Evolutionary conservation across 92 coral and sea anemone species (phyloP), one percentile per base, ranked within the genome.

Genomic region (Palythoa caribaeorum): DNA sequence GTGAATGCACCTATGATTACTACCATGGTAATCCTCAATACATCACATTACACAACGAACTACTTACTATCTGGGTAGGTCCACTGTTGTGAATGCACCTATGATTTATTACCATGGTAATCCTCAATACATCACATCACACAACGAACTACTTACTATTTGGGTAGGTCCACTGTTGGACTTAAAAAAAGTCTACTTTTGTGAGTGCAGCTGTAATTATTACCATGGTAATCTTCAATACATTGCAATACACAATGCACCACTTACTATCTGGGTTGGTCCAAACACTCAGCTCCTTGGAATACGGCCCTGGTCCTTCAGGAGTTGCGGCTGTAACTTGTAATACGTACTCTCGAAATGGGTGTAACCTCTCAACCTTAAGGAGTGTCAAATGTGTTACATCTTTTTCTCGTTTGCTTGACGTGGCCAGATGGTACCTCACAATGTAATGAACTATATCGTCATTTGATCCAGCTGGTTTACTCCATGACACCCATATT

Each of bases 401-500:
- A 39, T 75, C 59, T 12, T 48, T 44, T 9, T 70, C 89, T 36
- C 63, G 51, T 66, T 63, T 80, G 40, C 16, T 13, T 36, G 88
- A 47, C 7, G 86, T 36, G 5, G 47, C 79, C 17, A 74, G 90
- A 74, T 68, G 74, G 38, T 90, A 79, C 73, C 3, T 89, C 78
- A 93, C 85, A 12, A 6, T 14, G 70, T 93, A 94, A n/a, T 71
- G 52, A 21, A 2, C 20, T 19, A 94, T 91, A 15, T 48, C 3
- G 10, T 95, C 98, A 73, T 94, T 92, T 11, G 95, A 93, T 17
- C 73, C 60, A 6, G 80, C 88, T 0, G 98, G 98, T 5, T 90
- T 90, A 52, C 88, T 83, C 98, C 98, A 94, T 6, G 87, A 40
- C 50, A 94, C 28, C 13, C 86, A 65, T 10, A 94, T 48, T 3